Conservation (phyloP, 1,140 invertebrate genomes). For the Solenopsis fugax region DNA sequence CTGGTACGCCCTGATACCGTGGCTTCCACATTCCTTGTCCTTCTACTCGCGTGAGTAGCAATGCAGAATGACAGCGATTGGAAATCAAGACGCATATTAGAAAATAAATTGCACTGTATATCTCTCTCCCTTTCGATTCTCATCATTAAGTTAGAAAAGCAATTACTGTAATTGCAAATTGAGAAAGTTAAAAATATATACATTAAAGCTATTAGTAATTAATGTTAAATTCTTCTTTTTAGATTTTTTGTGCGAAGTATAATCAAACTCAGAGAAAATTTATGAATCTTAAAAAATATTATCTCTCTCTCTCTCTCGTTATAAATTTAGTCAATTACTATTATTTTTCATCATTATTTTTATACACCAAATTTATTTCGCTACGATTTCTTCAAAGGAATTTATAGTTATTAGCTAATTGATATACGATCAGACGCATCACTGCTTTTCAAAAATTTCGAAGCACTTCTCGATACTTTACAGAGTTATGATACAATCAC, state of each 20-base stretch:
- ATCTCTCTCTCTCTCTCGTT: too few relatives aligned
- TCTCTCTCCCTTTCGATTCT: not conserved
- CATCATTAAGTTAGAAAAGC: not conserved
- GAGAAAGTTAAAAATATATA: not conserved
- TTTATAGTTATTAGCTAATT: conserved; percentile 3
- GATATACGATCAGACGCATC: not conserved
- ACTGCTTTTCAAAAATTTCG: conserved; percentile 7
- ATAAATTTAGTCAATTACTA: not conserved
- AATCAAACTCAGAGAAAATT: not conserved
- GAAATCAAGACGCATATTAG: not conserved
- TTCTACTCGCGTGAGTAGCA: not conserved
- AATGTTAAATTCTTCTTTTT: not conserved
- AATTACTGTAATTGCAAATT: not conserved
- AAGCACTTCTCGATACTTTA: conserved; percentile 25
- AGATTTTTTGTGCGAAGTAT: not conserved
- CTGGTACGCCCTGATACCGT: not conserved
- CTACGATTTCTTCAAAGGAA: conserved; percentile 10
- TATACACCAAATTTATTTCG: not conserved
- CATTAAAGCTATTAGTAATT: not conserved
- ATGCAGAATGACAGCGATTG: not conserved
- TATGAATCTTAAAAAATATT: not conserved
- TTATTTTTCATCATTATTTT: too few relatives aligned
- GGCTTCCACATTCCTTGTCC: not conserved
- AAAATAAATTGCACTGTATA: not conserved
- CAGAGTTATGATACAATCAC: conserved; percentile 28